Evolutionary conservation across 2,113 vertebrate genomes (phyloP), one percentile per base, ranked within the genome.

Genomic region (Riparia riparia): DNA sequence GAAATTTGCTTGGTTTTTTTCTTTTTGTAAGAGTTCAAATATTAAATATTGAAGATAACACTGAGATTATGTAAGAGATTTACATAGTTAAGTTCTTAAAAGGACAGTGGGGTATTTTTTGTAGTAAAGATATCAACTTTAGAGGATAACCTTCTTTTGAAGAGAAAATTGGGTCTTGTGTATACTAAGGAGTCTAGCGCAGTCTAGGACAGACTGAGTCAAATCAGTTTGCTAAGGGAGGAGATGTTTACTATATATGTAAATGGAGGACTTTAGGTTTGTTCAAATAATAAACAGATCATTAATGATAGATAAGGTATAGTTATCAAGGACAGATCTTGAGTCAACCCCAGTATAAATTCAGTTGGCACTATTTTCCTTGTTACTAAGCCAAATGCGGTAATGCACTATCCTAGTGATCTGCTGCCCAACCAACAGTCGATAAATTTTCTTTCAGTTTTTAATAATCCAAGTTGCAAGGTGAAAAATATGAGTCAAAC

Each of bases 321-420:
- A 92, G 82, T 68, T 96, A 96, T 86, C 90, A 93, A 97, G 95
- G 87, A 95, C 94, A 94, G 37, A 63, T 44, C 74, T 73, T n/a
- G 84, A 88, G 79, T 82, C 10, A 85, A 86, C 92, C 88, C 24
- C 56, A 80, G 42, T 70, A 50, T 73, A 70, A 95, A 90, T 82
- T 90, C 82, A 80, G 32, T 58, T 86, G 50, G 79, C 31, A 24
- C 24, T 85, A 17, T 69, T 94, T 86, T 93, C 61, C 53, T 82
- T 89, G 34, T 79, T 82, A 34, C 22, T 61, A 6, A 32, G 42
- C 84, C 71, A 82, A 39, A 45, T 1, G 6, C 72, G 42, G 28
- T 76, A 72, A n/a, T 14, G 5, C 32, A 11, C 44, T 79, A 37
- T 25, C 45, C 39, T 20, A 3, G 21, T 73, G 50, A 45, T 86